phyloP scores from a whole-genome alignment of 1,140 invertebrate species.

The Sycobia sp. region DNA sequence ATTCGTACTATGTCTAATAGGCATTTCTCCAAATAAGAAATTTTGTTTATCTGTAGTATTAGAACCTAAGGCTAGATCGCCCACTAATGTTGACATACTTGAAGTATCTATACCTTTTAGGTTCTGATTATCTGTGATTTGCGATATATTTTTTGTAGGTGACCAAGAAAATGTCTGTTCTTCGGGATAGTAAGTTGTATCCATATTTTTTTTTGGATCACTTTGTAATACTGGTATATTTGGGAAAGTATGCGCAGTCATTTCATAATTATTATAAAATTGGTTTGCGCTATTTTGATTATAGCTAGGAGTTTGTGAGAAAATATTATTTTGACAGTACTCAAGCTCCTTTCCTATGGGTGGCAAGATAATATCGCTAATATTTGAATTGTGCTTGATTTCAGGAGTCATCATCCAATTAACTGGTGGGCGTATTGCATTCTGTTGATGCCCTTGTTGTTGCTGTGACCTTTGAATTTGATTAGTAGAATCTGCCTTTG shows the following conservation, averaged over 20 bases:
- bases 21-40: conserved; percentile 53
- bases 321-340: conserved; percentile 59
- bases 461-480: conserved; percentile 38
- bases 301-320: conserved; percentile 53
- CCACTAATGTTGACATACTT: conserved; percentile 65
- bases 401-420: conserved; percentile 72
- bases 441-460: conserved; percentile 43
- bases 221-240: conserved; percentile 54
- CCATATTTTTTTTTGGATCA: conserved; percentile 49
- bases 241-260: conserved; percentile 50
- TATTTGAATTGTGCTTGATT: conserved; percentile 54
- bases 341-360: conserved; percentile 59
- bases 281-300: conserved; percentile 53
- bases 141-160: conserved; percentile 61
- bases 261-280: conserved; percentile 60
- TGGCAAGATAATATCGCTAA: conserved; percentile 54
- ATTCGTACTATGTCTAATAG: conserved; percentile 39
- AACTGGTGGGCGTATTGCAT: conserved; percentile 58
- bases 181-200: conserved; percentile 54
- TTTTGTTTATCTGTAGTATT: conserved; percentile 54
- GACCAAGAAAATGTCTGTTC: conserved; percentile 67
- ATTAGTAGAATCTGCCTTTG: neutral
- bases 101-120: conserved; percentile 56
- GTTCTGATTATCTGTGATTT: conserved; percentile 51
- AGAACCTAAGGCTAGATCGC: conserved; percentile 66